Percentiles rank a stretch among this genome's conserved stretches.
Conservation (phyloP, 2,113 vertebrate genomes). For the Ovibos moschatus region DNA sequence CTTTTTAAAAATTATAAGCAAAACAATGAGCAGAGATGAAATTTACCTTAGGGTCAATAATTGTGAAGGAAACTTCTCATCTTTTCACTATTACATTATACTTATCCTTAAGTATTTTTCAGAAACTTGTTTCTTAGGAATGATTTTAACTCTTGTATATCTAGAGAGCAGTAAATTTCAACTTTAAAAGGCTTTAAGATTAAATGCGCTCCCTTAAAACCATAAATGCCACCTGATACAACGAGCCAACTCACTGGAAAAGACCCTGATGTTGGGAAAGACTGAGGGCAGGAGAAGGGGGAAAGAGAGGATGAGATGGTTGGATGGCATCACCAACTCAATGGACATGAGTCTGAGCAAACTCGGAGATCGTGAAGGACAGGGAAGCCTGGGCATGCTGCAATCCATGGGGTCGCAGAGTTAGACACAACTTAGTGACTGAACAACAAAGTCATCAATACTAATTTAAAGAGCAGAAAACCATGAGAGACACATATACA, state of each 20-base stretch:
- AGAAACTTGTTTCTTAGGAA: background rate
- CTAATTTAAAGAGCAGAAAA: slow-evolving; percentile 10
- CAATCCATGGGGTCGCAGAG: background rate
- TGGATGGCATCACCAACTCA: no score
- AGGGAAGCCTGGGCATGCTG: background rate
- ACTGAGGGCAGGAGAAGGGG: no score
- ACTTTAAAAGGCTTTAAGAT: background rate
- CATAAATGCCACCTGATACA: background rate
- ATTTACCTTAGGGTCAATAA: background rate
- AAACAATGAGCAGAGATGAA: background rate
- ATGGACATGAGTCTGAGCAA: no score
- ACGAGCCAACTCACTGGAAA: no score
- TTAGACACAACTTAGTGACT: background rate
- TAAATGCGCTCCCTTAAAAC: slow-evolving; percentile 31
- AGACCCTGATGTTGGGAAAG: no score
- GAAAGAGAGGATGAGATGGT: no score
- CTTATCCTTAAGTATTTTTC: background rate
- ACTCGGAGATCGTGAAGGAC: background rate
- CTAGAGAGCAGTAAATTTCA: background rate
- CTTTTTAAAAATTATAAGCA: background rate
- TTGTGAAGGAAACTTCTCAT: background rate
- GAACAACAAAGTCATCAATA: background rate
- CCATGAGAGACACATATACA: background rate
- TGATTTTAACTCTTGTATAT: background rate
- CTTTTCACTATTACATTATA: background rate